phyloP scores from a whole-genome alignment of 2,888 invertebrate genomes.

The Psylliodes chrysocephalus region DNA sequence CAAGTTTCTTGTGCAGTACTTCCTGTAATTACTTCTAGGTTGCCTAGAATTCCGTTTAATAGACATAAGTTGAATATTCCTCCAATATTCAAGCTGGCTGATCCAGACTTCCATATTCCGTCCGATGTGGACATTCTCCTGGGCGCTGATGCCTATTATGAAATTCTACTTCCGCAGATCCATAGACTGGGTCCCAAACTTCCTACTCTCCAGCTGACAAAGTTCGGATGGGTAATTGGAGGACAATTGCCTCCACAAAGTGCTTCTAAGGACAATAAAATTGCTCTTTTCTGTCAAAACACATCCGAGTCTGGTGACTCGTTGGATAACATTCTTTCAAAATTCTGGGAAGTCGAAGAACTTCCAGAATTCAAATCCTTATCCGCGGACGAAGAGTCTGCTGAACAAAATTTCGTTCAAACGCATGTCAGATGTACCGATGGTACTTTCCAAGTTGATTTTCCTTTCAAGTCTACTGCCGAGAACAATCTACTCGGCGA shows the following conservation, averaged over 20 bases:
- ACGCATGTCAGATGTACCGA: slow-evolving; percentile 3
- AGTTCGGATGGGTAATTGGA: neutral
- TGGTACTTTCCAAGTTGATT: neutral
- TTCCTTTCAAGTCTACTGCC: neutral
- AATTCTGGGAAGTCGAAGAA: slow-evolving; percentile 2
- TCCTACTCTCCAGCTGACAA: too few relatives aligned
- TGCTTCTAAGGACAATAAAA: too few relatives aligned
- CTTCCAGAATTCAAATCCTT: neutral
- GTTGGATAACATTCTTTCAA: neutral
- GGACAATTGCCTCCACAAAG: too few relatives aligned
- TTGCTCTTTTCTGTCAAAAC: neutral
- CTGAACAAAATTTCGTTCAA: slow-evolving; percentile 1
- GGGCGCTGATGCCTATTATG: too few relatives aligned
- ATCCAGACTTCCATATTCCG: neutral
- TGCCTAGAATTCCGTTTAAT: too few relatives aligned
- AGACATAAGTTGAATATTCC: too few relatives aligned
- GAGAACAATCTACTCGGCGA: neutral
- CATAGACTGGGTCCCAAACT: too few relatives aligned
- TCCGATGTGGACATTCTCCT: neutral
- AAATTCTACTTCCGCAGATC: too few relatives aligned
- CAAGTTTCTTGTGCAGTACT: slow-evolving; percentile 5
- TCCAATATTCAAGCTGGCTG: slow-evolving; percentile 1
- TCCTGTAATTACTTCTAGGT: too few relatives aligned
- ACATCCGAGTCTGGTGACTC: neutral
- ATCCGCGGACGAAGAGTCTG: neutral